Evolutionary conservation across 2,888 invertebrate species (phyloP), one percentile per base, ranked within the genome.

Genomic region (Nomada hirtipes): DNA sequence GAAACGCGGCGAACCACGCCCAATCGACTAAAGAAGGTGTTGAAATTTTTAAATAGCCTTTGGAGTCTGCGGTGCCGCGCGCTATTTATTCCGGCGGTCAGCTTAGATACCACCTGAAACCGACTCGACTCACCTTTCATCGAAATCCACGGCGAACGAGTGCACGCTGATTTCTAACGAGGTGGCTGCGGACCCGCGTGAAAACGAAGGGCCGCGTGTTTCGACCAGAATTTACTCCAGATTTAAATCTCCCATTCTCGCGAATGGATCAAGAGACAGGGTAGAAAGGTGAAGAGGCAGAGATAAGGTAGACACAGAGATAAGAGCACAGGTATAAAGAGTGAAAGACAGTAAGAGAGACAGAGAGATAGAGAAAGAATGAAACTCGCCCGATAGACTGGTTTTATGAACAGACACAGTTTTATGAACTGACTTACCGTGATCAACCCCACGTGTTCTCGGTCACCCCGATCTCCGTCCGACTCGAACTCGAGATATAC

Each of bases 351-450:
- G 36, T 44, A 44, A 26, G n/a, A 13, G 7, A 23, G 0, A 42
- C 11, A 36, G 63, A 59, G 36, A 60, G 13, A 47, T 50, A 53
- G 20, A 69, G 52, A 44, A 20, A 55, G 64, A 65, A 47, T 52
- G 20, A 36, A n/a, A 60, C 26, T 67, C 50, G 77, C 60, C 47
- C 44, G 72, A 52, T 55, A 78, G 67, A 79, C 67, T 67, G 52
- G 60, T 60, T 70, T 76, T 29, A 70, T 70, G 59, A 70, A 70
- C 59, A 79, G 60, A 75, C 82, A 68, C 71, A 71, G 76, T 76
- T 82, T 82, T 69, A 72, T 71, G 63, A 61, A 65, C 76, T 74
- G 82, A 86, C 86, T 86, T 86, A 86, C 86, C 86, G 82, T 86
- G 75, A 78, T 83, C 78, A 71, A 82, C 73, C 73, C 73, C 55